Conservation (phyloP, 2,797 vertebrate species). For the Fundulus diaphanus region DNA sequence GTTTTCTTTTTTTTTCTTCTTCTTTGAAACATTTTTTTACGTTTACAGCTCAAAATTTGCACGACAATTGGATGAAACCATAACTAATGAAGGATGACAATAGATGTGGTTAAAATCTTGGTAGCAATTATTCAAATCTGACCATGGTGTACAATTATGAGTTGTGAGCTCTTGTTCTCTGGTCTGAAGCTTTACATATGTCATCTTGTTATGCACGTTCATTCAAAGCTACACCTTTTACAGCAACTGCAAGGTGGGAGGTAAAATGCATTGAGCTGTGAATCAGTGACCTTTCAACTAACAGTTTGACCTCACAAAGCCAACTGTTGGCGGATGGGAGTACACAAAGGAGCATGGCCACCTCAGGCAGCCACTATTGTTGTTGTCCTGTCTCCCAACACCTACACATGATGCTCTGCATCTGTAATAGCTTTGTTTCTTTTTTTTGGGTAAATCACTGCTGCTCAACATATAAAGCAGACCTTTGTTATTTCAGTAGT, state of each 20-base stretch:
- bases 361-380: slow-evolving; percentile 58
- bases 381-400: slow-evolving; percentile 56
- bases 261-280: slow-evolving; percentile 25
- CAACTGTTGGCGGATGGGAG: slow-evolving; percentile 64
- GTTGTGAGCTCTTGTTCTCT: slow-evolving; percentile 30
- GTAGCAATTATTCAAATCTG: slow-evolving; percentile 53
- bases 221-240: slow-evolving; percentile 20
- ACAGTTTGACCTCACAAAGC: slow-evolving; percentile 60
- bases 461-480: slow-evolving; percentile 25
- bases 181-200: slow-evolving; percentile 39
- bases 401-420: slow-evolving; percentile 59
- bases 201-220: slow-evolving; percentile 19
- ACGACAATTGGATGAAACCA: too few relatives aligned
- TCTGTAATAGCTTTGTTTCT: slow-evolving; percentile 45
- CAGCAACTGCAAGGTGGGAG: slow-evolving; percentile 30
- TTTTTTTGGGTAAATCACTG: slow-evolving; percentile 33
- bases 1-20: too few relatives aligned
- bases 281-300: slow-evolving; percentile 60
- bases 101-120: slow-evolving; percentile 36
- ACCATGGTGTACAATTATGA: slow-evolving; percentile 44
- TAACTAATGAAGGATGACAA: neutral
- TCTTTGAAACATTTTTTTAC: too few relatives aligned
- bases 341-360: slow-evolving; percentile 64
- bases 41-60: too few relatives aligned
- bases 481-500: slow-evolving; percentile 35